These are phyloP conservation scores for Sapayoa aenigma DNA, from an alignment of 2,113 vertebrate genomes.

Conservation along the genomic window DNA sequence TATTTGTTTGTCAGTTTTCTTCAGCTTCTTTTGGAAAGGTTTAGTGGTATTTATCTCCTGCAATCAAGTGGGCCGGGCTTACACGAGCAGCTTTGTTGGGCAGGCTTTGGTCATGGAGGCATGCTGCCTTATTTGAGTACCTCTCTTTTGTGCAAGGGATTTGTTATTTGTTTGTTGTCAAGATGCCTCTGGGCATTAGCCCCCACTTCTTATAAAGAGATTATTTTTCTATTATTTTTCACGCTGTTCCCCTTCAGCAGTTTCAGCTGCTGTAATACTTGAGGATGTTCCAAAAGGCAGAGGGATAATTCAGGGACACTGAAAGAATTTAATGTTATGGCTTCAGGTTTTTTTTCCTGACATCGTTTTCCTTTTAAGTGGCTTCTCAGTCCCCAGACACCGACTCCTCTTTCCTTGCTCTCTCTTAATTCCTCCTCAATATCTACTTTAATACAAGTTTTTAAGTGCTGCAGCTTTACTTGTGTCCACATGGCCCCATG, in stretches of 20 bases:
- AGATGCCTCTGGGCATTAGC: constrained; percentile 23
- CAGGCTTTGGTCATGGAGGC: constrained; percentile 1
- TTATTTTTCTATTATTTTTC: constrained; percentile 55
- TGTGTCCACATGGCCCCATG: background rate
- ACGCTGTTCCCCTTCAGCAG: background rate
- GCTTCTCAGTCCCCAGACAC: background rate
- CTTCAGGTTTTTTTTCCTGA: background rate
- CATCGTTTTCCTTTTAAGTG: background rate
- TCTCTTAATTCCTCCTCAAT: background rate
- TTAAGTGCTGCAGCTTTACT: background rate
- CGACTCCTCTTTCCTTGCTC: background rate
- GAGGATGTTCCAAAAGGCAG: background rate
- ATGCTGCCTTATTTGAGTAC: constrained; percentile 8
- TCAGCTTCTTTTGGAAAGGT: constrained; percentile 23
- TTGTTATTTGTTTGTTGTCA: constrained; percentile 47
- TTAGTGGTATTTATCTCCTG: constrained; percentile 36
- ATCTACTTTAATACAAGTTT: background rate
- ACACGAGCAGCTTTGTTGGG: constrained; percentile 30
- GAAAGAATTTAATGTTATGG: background rate
- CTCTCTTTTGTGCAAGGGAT: constrained; percentile 34
- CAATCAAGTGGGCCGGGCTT: constrained; percentile 38
- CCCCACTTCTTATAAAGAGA: constrained; percentile 15
- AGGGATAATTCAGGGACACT: background rate
- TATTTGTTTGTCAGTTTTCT: background rate
- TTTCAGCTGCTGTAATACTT: background rate